Conservation (phyloP, 1,140 invertebrate species). For the Megalopta genalis region DNA sequence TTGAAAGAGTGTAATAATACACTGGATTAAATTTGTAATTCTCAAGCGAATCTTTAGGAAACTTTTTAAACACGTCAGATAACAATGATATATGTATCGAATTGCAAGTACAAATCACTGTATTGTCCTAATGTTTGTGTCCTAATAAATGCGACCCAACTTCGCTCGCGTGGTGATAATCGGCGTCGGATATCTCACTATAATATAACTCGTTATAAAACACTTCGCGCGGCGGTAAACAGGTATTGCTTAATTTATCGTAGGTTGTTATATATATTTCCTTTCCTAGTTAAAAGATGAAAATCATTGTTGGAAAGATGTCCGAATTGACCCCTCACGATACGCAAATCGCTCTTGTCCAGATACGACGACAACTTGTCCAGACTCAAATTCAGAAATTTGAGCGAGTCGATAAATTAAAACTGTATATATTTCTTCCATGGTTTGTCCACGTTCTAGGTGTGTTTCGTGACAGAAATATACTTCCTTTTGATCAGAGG, state of each 20-base stretch:
- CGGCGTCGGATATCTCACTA: too few relatives aligned
- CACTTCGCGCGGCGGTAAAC: not conserved
- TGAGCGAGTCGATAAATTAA: constrained; percentile 9
- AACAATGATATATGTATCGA: constrained; percentile 60
- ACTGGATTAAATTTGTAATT: constrained; percentile 49
- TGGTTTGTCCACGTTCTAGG: too few relatives aligned
- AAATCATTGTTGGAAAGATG: not conserved
- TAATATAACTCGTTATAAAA: not conserved
- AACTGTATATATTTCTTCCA: too few relatives aligned
- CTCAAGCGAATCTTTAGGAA: constrained; percentile 53
- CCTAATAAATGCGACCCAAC: constrained; percentile 74
- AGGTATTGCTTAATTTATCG: not conserved
- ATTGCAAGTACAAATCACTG: constrained; percentile 69
- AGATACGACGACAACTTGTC: constrained; percentile 14
- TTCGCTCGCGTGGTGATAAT: constrained; percentile 69
- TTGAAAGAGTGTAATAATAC: constrained; percentile 29
- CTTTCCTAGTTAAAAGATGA: not conserved
- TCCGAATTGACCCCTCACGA: not conserved
- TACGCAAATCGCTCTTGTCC: not conserved
- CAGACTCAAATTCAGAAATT: constrained; percentile 4
- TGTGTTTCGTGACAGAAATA: not conserved
- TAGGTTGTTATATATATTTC: not conserved
- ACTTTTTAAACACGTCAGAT: constrained; percentile 73
- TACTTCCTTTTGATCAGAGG: not conserved
- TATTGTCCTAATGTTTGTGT: constrained; percentile 71